These are phyloP conservation scores for Polymixis flavicincta DNA, from an alignment of 2,888 invertebrate species.

Conservation along the genomic window DNA sequence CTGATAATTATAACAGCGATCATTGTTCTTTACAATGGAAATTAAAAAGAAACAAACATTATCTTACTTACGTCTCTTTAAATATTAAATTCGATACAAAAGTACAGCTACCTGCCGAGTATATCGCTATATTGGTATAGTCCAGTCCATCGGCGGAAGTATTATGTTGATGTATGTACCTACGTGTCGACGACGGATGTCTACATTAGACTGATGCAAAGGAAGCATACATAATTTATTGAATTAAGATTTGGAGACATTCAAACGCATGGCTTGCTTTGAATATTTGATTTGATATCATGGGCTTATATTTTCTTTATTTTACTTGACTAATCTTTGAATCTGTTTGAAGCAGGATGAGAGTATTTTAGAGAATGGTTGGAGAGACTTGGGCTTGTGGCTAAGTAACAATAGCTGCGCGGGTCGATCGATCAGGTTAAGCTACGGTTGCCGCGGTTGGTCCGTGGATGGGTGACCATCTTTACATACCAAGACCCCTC, in stretches of 20 bases:
- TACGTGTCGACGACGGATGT: conserved; percentile 54
- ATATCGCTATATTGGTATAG: conserved; percentile 57
- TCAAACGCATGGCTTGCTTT: conserved; percentile 17
- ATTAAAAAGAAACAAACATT: not conserved
- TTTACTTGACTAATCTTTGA: not conserved
- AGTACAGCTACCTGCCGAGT: conserved; percentile 26
- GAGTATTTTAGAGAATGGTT: not conserved
- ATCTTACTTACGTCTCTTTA: not conserved
- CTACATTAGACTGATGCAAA: conserved; percentile 48
- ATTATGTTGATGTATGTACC: conserved; percentile 46
- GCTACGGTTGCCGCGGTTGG: no score
- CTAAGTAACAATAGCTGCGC: no score
- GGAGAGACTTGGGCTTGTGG: not conserved
- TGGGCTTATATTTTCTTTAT: not conserved
- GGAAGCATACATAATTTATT: conserved; percentile 58
- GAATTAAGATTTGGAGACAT: conserved; percentile 52
- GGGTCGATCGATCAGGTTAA: no score
- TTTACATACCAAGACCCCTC: no score
- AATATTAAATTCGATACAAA: conserved; percentile 14
- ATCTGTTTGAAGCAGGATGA: not conserved
- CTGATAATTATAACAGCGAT: not conserved
- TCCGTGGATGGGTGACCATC: no score
- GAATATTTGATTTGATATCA: conserved; percentile 18
- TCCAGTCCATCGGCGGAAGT: conserved; percentile 54
- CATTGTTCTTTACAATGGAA: conserved; percentile 2